Percentiles rank a stretch among this genome's conserved stretches.
Evolutionary conservation across 2,113 vertebrate species (phyloP).

Genomic region (Benitochromis conjunctus): DNA sequence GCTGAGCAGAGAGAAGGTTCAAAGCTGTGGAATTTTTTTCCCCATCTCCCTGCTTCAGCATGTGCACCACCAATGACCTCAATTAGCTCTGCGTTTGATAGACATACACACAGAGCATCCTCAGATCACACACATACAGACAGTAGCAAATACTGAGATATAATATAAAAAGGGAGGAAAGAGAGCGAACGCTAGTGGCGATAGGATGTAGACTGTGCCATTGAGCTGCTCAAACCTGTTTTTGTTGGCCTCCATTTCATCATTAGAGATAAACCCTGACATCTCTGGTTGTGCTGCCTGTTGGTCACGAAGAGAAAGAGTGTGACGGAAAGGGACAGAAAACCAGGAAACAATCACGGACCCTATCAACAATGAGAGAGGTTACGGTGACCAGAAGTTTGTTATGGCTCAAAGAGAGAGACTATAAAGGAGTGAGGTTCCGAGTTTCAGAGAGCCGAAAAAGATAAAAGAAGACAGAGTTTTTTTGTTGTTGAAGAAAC

Average conservation of each 20-base stretch:
- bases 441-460: background rate
- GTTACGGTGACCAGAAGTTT: background rate
- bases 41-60: slow-evolving; percentile 27
- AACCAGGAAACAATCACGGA: background rate
- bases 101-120: slow-evolving; percentile 36
- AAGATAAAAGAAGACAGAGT: background rate
- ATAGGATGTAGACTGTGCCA: slow-evolving; percentile 11
- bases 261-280: background rate
- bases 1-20: slow-evolving; percentile 52
- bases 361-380: background rate
- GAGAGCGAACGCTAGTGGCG: background rate
- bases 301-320: background rate
- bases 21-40: slow-evolving; percentile 39
- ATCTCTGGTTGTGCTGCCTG: background rate
- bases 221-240: slow-evolving; percentile 9
- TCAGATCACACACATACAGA: slow-evolving; percentile 32
- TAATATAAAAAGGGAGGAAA: background rate
- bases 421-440: background rate
- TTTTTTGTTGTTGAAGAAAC: background rate
- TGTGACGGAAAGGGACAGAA: background rate
- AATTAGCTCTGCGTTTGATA: slow-evolving; percentile 64
- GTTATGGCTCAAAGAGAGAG: slow-evolving; percentile 9
- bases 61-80: slow-evolving; percentile 58
- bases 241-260: slow-evolving; percentile 9
- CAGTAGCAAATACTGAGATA: slow-evolving; percentile 2